phyloP scores from a whole-genome alignment of 2,888 invertebrate genomes.

The Leucophenga montana region DNA sequence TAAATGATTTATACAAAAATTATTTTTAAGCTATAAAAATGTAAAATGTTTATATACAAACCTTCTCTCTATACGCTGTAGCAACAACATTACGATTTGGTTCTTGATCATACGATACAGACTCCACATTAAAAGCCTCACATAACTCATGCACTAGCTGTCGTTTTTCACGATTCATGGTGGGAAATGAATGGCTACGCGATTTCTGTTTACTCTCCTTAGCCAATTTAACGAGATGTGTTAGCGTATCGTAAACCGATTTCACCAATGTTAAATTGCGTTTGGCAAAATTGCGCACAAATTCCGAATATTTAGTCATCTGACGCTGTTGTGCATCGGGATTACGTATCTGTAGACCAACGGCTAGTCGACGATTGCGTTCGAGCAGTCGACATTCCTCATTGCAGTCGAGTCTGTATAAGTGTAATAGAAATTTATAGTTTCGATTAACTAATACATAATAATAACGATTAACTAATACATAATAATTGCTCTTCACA shows the following conservation, averaged over 20 bases:
- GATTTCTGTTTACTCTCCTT: constrained; percentile 90
- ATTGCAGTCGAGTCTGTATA: constrained; percentile 87
- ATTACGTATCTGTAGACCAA: constrained; percentile 93
- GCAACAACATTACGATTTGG: constrained; percentile 97
- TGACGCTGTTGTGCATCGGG: constrained; percentile 84
- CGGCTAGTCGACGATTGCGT: constrained; percentile 89
- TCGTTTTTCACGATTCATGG: constrained; percentile 94
- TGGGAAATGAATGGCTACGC: constrained; percentile 89
- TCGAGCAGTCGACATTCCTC: constrained; percentile 92
- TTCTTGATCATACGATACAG: constrained; percentile 94
- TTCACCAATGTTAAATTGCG: constrained; percentile 87
- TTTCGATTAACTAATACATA: neutral
- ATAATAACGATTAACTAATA: too few relatives aligned
- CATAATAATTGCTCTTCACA: too few relatives aligned
- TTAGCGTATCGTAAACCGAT: constrained; percentile 86
- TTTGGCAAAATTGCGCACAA: constrained; percentile 86
- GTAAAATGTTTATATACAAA: too few relatives aligned
- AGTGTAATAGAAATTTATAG: neutral
- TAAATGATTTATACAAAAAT: too few relatives aligned
- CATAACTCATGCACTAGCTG: constrained; percentile 95
- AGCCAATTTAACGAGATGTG: constrained; percentile 88
- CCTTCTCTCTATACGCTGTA: constrained; percentile 86
- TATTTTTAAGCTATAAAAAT: too few relatives aligned
- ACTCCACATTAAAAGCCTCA: constrained; percentile 94
- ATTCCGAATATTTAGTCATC: constrained; percentile 89